Evolutionary conservation across 2,888 invertebrate genomes (phyloP).

Genomic region (Cremastinae sp.): DNA sequence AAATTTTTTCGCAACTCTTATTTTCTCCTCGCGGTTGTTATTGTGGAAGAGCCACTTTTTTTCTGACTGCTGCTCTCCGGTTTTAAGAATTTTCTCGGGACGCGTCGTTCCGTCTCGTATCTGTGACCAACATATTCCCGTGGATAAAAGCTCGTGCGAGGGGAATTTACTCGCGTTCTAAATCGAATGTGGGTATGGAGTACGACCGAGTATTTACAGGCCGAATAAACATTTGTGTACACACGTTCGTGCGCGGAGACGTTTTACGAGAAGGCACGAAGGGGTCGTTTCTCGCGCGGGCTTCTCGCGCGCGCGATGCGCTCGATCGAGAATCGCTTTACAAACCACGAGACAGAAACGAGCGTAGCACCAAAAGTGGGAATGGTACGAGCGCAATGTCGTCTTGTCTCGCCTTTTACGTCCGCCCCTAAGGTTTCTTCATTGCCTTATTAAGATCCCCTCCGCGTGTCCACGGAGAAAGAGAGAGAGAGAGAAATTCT

Average conservation of each 20-base stretch:
- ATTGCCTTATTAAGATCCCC: conserved; percentile 69
- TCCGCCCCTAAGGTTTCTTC: conserved; percentile 67
- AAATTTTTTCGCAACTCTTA: neutral
- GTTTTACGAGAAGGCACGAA: neutral
- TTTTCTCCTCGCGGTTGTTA: neutral
- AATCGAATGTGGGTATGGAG: conserved; percentile 57
- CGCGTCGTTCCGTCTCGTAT: conserved; percentile 20
- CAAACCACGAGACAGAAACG: conserved; percentile 19
- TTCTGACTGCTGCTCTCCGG: neutral
- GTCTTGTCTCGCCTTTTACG: conserved; percentile 71
- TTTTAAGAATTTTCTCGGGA: conserved; percentile 3
- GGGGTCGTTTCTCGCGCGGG: conserved; percentile 33
- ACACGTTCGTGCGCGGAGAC: neutral
- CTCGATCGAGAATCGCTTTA: conserved; percentile 25
- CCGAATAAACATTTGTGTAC: conserved; percentile 20
- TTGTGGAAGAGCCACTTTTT: neutral
- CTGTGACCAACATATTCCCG: conserved; percentile 32
- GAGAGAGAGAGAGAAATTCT: conserved; percentile 36
- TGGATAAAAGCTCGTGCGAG: conserved; percentile 36
- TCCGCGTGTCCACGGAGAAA: conserved; percentile 43
- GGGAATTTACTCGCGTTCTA: conserved; percentile 40
- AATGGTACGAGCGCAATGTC: conserved; percentile 65
- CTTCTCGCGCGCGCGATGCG: conserved; percentile 15
- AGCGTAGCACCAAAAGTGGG: conserved; percentile 50
- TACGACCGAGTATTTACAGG: conserved; percentile 31